These are phyloP conservation scores for Caloenas nicobarica DNA, from an alignment of 2,113 vertebrate genomes.

Conservation along the genomic window DNA sequence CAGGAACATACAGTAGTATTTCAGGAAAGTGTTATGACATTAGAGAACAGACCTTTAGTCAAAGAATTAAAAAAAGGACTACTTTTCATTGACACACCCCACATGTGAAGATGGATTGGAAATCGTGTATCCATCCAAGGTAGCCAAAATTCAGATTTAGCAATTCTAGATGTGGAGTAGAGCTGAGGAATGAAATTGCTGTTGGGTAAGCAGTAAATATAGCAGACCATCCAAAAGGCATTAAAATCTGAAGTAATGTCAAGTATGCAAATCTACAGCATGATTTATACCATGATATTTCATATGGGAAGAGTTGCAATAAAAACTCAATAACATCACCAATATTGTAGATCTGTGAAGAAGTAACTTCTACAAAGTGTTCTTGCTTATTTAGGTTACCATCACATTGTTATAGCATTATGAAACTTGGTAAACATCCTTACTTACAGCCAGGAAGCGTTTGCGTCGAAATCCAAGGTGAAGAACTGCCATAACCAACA, in stretches of 20 bases:
- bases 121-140: neutral
- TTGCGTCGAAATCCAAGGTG: conserved; percentile 82
- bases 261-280: neutral
- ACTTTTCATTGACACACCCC: neutral
- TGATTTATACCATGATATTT: neutral
- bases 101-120: neutral
- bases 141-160: neutral
- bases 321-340: neutral
- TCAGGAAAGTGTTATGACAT: neutral
- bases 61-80: neutral
- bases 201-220: neutral
- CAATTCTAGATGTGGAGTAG: rapidly evolving
- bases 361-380: neutral
- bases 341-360: neutral
- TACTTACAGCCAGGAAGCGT: conserved; percentile 91
- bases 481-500: conserved; percentile 85
- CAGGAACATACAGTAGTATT: neutral
- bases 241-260: neutral
- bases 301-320: neutral
- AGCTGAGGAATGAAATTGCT: neutral
- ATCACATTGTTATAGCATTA: neutral
- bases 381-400: neutral
- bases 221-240: neutral
- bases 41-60: neutral
- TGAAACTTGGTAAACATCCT: neutral